Evolutionary conservation across 2,113 vertebrate species (phyloP).

Genomic region (Rhea pennata): DNA sequence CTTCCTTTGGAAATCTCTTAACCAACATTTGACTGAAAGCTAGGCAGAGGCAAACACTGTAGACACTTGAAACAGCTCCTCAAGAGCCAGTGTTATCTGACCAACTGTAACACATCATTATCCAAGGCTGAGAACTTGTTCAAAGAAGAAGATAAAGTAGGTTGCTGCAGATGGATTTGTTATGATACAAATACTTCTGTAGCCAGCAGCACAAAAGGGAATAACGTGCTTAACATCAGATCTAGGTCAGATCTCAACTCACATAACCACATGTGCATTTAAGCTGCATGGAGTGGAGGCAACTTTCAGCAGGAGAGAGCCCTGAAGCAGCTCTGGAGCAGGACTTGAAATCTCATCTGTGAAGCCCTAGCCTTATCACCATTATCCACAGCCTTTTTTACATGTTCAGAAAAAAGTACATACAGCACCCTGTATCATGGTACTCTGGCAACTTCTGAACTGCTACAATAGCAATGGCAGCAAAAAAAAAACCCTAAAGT

Average conservation of each 20-base stretch:
- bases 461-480: background rate
- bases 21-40: background rate
- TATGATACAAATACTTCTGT: slow-evolving; percentile 15
- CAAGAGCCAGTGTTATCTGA: slow-evolving; percentile 22
- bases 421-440: background rate
- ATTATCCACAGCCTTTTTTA: background rate
- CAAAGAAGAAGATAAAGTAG: slow-evolving; percentile 28
- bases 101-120: background rate
- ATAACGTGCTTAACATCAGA: slow-evolving; percentile 14
- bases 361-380: background rate
- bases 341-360: slow-evolving; percentile 25
- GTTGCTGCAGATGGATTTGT: slow-evolving; percentile 39
- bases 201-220: slow-evolving; percentile 35
- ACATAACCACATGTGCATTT: background rate
- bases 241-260: slow-evolving; percentile 64
- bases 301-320: background rate
- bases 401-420: background rate
- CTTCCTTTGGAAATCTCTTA: slow-evolving; percentile 1
- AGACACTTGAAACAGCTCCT: slow-evolving; percentile 35
- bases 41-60: background rate
- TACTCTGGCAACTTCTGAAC: background rate
- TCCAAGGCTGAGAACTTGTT: slow-evolving; percentile 7
- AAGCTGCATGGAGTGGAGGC: background rate
- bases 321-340: background rate
- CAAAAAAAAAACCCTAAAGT: background rate